Conservation (phyloP, 2,113 vertebrate species). For the Onychostoma macrolepis region DNA sequence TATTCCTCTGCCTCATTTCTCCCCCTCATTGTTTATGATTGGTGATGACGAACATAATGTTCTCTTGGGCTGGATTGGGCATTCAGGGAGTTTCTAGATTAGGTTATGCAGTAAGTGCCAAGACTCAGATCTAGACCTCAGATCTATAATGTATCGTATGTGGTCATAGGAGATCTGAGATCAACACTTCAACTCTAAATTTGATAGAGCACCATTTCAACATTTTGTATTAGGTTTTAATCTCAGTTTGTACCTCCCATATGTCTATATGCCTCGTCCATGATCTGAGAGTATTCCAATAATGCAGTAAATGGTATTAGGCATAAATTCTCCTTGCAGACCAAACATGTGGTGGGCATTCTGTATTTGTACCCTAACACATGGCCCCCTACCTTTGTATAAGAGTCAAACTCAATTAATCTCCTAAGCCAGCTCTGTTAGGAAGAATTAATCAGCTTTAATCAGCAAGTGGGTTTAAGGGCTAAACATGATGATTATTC, state of each 20-base stretch:
- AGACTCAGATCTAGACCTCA: neutral
- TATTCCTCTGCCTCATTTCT: neutral
- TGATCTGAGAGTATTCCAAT: neutral
- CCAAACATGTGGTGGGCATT: conserved; percentile 47
- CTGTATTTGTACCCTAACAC: conserved; percentile 41
- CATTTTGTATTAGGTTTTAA: neutral
- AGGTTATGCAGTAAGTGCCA: neutral
- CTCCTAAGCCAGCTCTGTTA: conserved; percentile 60
- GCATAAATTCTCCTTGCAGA: conserved; percentile 40
- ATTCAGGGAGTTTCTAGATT: neutral
- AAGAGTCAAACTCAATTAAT: conserved; percentile 58
- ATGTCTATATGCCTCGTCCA: neutral
- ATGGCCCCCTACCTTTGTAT: conserved; percentile 41
- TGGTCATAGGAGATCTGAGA: neutral
- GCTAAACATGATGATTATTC: conserved; percentile 29
- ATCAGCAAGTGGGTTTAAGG: conserved; percentile 40
- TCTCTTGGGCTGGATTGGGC: neutral
- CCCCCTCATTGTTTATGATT: neutral
- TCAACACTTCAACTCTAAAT: neutral
- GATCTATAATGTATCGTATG: neutral
- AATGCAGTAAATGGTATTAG: conserved; percentile 55
- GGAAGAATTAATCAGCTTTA: conserved; percentile 59
- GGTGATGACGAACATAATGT: neutral
- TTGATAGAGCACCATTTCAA: neutral
- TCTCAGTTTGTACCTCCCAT: neutral